These are phyloP conservation scores for Hepsetus odoe DNA, from an alignment of 2,113 vertebrate species.

Conservation along the genomic window DNA sequence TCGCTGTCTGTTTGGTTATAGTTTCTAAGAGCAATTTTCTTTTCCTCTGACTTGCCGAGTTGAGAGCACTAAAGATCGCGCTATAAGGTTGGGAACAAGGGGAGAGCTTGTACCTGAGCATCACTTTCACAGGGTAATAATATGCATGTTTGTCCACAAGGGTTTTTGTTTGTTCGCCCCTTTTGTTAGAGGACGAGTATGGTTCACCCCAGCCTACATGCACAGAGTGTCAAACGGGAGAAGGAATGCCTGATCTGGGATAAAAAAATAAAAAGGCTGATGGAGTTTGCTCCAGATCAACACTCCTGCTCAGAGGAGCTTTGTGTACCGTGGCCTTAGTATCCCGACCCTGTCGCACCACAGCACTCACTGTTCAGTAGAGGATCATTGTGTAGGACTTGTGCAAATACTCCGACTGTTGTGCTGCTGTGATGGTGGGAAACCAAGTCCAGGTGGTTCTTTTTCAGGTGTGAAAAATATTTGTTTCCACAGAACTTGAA, in stretches of 20 bases:
- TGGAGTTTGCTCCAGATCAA: not conserved
- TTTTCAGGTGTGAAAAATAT: constrained; percentile 53
- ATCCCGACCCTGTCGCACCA: not conserved
- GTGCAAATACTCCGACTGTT: not conserved
- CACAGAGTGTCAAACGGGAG: not conserved
- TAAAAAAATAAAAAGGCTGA: too few species aligned
- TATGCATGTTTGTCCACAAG: constrained; percentile 79
- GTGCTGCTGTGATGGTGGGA: not conserved
- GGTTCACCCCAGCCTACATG: not conserved
- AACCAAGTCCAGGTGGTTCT: constrained; percentile 67
- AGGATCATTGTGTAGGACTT: not conserved
- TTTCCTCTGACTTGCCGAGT: constrained; percentile 73
- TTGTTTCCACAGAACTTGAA: constrained; percentile 57
- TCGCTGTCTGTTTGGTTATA: constrained; percentile 75
- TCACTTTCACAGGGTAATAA: constrained; percentile 80
- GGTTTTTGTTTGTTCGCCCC: not conserved
- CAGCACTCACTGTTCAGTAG: not conserved
- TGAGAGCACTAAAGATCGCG: constrained; percentile 75
- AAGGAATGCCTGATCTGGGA: not conserved
- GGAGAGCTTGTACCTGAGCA: constrained; percentile 78
- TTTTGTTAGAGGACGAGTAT: not conserved
- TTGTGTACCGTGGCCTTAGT: not conserved
- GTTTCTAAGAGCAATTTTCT: constrained; percentile 71
- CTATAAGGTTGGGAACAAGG: constrained; percentile 76
- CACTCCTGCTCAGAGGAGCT: not conserved